Percentiles rank a stretch among this genome's conserved stretches.
phyloP scores from a whole-genome alignment of 2,113 vertebrate genomes.

The Pardalotus punctatus region DNA sequence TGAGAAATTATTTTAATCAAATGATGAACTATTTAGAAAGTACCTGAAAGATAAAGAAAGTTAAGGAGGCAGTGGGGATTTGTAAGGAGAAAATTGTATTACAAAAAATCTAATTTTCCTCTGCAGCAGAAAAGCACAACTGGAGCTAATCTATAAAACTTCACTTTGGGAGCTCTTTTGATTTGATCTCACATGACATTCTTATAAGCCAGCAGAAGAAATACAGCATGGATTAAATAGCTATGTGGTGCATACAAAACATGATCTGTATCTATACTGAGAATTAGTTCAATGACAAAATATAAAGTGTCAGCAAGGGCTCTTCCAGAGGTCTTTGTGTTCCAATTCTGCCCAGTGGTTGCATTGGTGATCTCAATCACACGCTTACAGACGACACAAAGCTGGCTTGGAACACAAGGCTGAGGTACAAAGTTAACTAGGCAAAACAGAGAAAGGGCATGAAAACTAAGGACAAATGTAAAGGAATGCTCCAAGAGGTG shows the following conservation, averaged over 20 bases:
- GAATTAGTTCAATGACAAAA: not conserved
- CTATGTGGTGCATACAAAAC: not conserved
- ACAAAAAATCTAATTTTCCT: conserved; percentile 7
- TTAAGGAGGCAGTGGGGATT: not conserved
- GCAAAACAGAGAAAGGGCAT: not conserved
- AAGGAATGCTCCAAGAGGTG: not conserved
- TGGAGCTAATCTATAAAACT: not conserved
- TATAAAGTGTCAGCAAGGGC: not conserved
- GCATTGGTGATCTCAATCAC: not conserved
- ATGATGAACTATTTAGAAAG: not conserved
- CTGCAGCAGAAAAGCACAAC: not conserved
- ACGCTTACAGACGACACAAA: not conserved
- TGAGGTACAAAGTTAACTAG: not conserved
- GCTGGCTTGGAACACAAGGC: not conserved
- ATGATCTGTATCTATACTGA: not conserved
- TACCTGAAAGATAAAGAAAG: not conserved
- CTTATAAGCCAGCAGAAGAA: not conserved
- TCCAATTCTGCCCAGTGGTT: not conserved
- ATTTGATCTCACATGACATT: not conserved
- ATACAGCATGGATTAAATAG: not conserved
- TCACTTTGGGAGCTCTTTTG: not conserved
- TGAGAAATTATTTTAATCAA: not conserved
- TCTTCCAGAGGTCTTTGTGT: not conserved
- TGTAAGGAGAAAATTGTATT: not conserved
- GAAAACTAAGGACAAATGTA: not conserved